These are phyloP conservation scores for Mythimna albipuncta DNA, from an alignment of 2,888 invertebrate genomes.

Conservation along the genomic window DNA sequence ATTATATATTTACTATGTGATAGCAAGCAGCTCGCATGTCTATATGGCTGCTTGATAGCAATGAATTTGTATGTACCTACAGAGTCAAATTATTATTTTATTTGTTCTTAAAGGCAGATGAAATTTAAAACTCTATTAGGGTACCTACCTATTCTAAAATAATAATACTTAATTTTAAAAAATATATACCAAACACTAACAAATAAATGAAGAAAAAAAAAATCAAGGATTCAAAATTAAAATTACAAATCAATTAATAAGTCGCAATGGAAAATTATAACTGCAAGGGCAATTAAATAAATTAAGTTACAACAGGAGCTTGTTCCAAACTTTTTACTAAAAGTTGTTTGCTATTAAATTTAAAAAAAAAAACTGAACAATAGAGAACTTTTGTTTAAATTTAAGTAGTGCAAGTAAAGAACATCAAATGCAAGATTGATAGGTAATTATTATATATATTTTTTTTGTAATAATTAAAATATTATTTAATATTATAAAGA, in stretches of 20 bases:
- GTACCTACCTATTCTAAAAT: too few species aligned
- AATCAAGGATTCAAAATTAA: too few species aligned
- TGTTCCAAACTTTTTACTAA: background rate
- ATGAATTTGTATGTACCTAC: background rate
- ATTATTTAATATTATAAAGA: background rate
- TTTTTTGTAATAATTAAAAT: background rate
- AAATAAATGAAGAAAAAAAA: too few species aligned
- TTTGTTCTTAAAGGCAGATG: background rate
- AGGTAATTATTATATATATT: background rate
- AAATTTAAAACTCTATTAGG: background rate
- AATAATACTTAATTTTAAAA: too few species aligned
- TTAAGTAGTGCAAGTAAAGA: background rate
- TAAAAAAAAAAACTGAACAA: too few species aligned
- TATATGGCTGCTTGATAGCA: background rate
- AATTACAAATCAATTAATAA: background rate
- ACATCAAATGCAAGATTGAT: background rate
- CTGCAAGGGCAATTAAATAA: slow-evolving; percentile 13
- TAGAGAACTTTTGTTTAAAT: background rate
- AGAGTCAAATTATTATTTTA: background rate
- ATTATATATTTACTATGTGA: background rate
- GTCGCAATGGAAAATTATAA: background rate
- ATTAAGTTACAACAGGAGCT: background rate
- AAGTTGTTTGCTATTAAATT: background rate
- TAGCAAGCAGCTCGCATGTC: background rate
- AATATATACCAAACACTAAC: too few species aligned